phyloP scores from a whole-genome alignment of 2,797 vertebrate genomes.

The Synaphobranchus kaupii region DNA sequence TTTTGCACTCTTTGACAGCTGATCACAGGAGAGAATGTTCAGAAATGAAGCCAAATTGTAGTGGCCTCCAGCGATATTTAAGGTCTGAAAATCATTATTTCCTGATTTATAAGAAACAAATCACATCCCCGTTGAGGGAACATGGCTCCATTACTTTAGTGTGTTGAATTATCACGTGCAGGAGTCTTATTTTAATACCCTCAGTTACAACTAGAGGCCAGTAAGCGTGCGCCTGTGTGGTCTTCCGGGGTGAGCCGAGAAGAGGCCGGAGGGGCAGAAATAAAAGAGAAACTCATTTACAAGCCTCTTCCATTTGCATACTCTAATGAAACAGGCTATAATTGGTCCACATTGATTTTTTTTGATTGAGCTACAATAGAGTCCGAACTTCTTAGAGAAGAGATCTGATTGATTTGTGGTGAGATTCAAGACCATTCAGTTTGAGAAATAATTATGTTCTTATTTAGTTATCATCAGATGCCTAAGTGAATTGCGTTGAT shows the following conservation, averaged over 20 bases:
- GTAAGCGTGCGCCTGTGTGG: conserved; percentile 3
- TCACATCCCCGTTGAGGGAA: neutral
- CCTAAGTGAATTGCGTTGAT: conserved; percentile 36
- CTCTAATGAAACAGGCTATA: conserved; percentile 85
- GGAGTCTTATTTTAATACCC: conserved; percentile 19
- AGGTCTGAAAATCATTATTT: neutral
- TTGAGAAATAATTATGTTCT: conserved; percentile 88
- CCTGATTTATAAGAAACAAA: neutral
- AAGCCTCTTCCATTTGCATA: conserved; percentile 78
- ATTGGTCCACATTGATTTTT: conserved; percentile 90
- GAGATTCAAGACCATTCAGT: conserved; percentile 84
- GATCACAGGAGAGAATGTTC: neutral
- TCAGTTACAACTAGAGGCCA: conserved; percentile 38
- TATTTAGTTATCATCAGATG: conserved; percentile 75
- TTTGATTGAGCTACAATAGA: conserved; percentile 95
- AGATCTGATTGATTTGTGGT: conserved; percentile 88
- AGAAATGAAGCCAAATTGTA: neutral
- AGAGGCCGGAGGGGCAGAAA: conserved; percentile 68
- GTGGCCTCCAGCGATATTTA: neutral
- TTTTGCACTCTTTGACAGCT: neutral
- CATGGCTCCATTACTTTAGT: conserved; percentile 15
- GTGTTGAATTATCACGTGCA: neutral
- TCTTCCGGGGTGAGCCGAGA: conserved; percentile 53
- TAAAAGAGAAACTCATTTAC: conserved; percentile 54
- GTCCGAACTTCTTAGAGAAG: conserved; percentile 84